Evolutionary conservation across 2,797 vertebrate species (phyloP).

Genomic region (Trachops cirrhosus): DNA sequence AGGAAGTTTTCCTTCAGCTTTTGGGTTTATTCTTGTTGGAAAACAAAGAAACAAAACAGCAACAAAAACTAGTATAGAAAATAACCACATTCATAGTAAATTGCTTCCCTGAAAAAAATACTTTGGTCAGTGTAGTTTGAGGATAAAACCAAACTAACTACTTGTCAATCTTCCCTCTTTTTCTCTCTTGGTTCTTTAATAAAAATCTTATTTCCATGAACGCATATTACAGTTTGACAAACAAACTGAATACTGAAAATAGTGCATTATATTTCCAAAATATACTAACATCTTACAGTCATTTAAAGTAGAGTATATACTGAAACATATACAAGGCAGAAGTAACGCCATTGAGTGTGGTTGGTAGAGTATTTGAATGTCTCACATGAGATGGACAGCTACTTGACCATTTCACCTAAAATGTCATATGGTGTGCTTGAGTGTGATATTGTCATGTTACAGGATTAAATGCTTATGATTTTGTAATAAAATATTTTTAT

Average conservation of each 20-base stretch:
- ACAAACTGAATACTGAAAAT: slow-evolving; percentile 21
- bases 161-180: neutral
- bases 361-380: too few species aligned
- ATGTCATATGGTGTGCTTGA: too few species aligned
- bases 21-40: neutral
- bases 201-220: neutral
- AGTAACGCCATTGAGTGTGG: too few species aligned
- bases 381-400: too few species aligned
- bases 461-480: too few species aligned
- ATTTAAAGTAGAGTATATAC: neutral
- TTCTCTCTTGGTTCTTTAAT: neutral
- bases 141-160: neutral
- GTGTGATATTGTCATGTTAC: too few species aligned
- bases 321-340: neutral
- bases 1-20: neutral
- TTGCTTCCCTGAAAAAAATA: neutral
- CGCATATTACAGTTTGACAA: neutral
- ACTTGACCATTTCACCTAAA: too few species aligned
- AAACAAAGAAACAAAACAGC: neutral
- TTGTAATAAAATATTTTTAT: too few species aligned
- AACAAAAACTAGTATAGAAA: neutral
- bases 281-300: slow-evolving; percentile 10
- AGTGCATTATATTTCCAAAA: slow-evolving; percentile 39
- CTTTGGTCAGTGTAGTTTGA: neutral
- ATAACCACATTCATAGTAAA: neutral